phyloP scores from a whole-genome alignment of 1,140 invertebrate species.

The Gonioctena quinquepunctata region DNA sequence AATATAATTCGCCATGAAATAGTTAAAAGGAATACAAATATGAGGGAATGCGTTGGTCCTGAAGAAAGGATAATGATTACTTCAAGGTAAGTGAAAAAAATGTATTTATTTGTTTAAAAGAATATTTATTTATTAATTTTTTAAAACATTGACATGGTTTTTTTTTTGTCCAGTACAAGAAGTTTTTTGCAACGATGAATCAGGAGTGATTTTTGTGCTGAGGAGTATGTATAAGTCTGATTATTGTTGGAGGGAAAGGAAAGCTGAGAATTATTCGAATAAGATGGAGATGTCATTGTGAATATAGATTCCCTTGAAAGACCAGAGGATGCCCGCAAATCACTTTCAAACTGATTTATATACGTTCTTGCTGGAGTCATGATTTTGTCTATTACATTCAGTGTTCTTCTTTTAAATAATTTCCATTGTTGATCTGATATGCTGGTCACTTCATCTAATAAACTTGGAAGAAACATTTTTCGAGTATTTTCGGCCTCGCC shows the following conservation, averaged over 20 bases:
- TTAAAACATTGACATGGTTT: not conserved
- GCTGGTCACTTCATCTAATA: constrained; percentile 13
- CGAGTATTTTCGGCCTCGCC: not conserved
- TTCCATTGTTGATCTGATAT: not conserved
- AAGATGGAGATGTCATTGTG: not conserved
- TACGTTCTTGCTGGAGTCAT: not conserved
- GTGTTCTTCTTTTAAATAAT: constrained; percentile 7
- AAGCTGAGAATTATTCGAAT: not conserved
- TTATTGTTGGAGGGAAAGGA: constrained; percentile 1
- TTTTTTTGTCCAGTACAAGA: constrained; percentile 1
- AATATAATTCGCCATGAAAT: constrained; percentile 10
- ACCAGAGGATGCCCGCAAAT: not conserved
- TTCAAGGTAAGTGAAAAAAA: constrained; percentile 6
- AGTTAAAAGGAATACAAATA: constrained; percentile 13
- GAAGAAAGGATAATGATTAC: constrained; percentile 9
- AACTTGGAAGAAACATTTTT: not conserved
- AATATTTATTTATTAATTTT: not conserved
- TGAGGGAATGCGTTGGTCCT: constrained; percentile 7
- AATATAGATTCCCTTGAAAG: not conserved
- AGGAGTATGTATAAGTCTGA: not conserved
- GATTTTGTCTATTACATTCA: not conserved
- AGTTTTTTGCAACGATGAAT: constrained; percentile 9
- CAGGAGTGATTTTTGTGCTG: not conserved
- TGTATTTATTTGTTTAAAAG: not conserved
- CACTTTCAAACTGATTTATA: constrained; percentile 8